Evolutionary conservation across 2,113 vertebrate species (phyloP), one percentile per base, ranked within the genome.

Genomic region (Hippocampus abdominalis): DNA sequence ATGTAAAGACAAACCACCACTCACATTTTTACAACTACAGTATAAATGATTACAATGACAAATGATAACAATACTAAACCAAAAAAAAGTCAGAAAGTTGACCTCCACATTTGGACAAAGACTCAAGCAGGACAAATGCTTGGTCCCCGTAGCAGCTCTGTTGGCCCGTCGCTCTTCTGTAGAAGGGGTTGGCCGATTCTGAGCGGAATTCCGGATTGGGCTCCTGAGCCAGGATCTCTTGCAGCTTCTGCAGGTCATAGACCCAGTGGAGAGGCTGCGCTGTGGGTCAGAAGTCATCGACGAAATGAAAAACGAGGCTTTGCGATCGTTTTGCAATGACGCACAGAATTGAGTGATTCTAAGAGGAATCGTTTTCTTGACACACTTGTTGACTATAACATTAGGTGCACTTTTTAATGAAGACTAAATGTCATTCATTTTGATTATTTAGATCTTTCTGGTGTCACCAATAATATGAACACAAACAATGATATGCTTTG

Each of bases 61-160:
- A 40, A 40, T 9, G 10, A 9, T 7, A 40, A 40, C 6, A n/a
- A n/a, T n/a, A n/a, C n/a, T n/a, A n/a, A n/a, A n/a, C n/a, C n/a
- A n/a, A n/a, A n/a, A n/a, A n/a, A n/a, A n/a, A n/a, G n/a, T n/a
- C n/a, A n/a, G n/a, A n/a, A n/a, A n/a, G n/a, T 21, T 40, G 4
- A 92, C 91, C 92, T 89, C 80, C 88, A 80, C 88, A 91, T 76
- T 90, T 82, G 60, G 89, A 85, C 69, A 93, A 69, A 6, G 89
- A 92, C 81, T 93, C 86, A 67, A 92, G 83, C 75, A 91, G 77
- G 27, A 92, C 87, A 56, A 84, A 91, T 0, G 92, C 88, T 81
- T 92, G 91, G 78, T 92, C 90, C 66, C 92, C 92, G 18, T 92
- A 92, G 77, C 90, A 92, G 68, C 91, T 91, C 88, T 92, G 90